Base-by-base conservation (phyloP, 2,797 vertebrate species). In the Arctocebus calabarensis region DNA sequence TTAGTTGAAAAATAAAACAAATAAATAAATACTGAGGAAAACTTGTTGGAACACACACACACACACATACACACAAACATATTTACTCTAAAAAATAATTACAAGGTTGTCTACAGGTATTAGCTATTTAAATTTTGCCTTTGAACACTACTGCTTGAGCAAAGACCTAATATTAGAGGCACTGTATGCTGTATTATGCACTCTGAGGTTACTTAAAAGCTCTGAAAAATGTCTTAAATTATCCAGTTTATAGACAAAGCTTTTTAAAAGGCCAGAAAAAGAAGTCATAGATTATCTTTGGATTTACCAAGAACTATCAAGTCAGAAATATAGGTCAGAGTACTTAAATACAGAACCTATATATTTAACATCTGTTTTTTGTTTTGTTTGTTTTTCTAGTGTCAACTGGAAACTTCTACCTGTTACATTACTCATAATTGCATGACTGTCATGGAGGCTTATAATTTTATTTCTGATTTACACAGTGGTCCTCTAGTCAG, bases 391-490 rank as follows among this genome's bases (percentile, higher is more conserved):
- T 45, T 84, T 64, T 79, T 62, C 29, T n/a, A 34, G 3, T 68
- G 32, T 94, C 19, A 92, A 86, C 66, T 66, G 22, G 8, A 77
- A 93, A 83, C 7, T 57, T n/a, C 14, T 73, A 59, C 52, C 25
- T 90, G 25, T 7, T 62, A 37, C 61, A 88, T 32, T 79, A 74
- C 29, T 87, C 14, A 79, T 78, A 66, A 25, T 34, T 91, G 11
- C 34, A 57, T 43, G 40, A 7, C n/a, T 40, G 2, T 93, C 71
- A 91, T 91, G 43, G 48, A 68, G 43, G 45, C 29, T 74, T 8
- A 8, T 55, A 43, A 84, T 64, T 90, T 88, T 84, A 79, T 71
- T 94, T 95, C 34, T 95, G 40, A 81, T 75, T 85, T 84, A 83
- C 40, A 43, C 25, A 81, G 71, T 74, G 55, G 11, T 84, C 17